These are phyloP conservation scores for Omphaloscelis lunosa DNA, from an alignment of 2,888 invertebrate genomes.

Conservation along the genomic window DNA sequence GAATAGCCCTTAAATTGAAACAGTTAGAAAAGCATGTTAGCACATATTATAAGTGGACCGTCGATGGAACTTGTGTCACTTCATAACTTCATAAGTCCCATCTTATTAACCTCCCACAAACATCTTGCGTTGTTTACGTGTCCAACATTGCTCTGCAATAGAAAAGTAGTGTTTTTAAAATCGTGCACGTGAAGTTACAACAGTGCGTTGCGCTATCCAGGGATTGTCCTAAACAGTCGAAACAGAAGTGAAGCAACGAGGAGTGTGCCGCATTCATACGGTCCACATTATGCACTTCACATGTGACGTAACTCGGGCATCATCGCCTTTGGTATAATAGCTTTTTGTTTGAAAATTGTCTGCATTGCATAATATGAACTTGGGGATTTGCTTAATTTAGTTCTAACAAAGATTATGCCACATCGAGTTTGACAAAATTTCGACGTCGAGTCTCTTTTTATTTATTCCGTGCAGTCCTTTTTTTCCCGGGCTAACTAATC, in stretches of 20 bases:
- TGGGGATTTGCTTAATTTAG: not conserved
- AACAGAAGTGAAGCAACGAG: conserved; percentile 71
- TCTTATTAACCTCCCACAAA: conserved; percentile 36
- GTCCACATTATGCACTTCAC: conserved; percentile 61
- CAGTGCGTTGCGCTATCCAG: conserved; percentile 65
- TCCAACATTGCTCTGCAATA: conserved; percentile 64
- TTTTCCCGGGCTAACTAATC: not conserved
- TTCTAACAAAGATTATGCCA: too few species aligned
- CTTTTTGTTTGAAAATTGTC: conserved; percentile 13
- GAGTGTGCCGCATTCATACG: conserved; percentile 70
- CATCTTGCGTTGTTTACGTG: conserved; percentile 19
- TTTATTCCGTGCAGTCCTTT: not conserved
- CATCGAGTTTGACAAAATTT: not conserved
- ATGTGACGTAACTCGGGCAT: conserved; percentile 25
- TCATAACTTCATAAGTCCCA: conserved; percentile 24
- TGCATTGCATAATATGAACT: conserved; percentile 8
- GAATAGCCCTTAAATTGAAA: conserved; percentile 7
- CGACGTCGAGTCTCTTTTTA: not conserved
- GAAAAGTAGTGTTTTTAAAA: conserved; percentile 62
- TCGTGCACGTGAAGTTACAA: conserved; percentile 68
- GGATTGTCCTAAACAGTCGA: conserved; percentile 68
- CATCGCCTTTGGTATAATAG: not conserved
- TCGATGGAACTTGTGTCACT: not conserved
- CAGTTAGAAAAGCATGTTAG: conserved; percentile 11
- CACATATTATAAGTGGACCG: not conserved